A percentile compares a stretch with the other conserved stretches of the same genome.
phyloP scores from a whole-genome alignment of 1,140 invertebrate genomes.

The Lucilia sericata region DNA sequence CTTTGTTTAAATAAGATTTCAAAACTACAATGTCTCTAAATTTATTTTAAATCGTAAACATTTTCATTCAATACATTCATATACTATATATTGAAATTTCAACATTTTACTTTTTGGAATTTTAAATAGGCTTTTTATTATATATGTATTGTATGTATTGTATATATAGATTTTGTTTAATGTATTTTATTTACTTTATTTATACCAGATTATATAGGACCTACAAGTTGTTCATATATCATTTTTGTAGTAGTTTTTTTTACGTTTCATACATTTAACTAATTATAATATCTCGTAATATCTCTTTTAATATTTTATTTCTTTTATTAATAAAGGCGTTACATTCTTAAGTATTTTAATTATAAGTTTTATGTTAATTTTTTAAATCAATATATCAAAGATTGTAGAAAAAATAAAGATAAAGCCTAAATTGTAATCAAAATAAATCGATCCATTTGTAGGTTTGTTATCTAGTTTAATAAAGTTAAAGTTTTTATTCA shows the following conservation, averaged over 20 bases:
- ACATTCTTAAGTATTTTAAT: not conserved
- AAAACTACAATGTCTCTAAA: constrained; percentile 28
- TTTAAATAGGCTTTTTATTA: constrained; percentile 6
- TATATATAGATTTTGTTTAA: not conserved
- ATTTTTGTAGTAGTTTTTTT: not conserved
- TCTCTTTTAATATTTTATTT: not conserved
- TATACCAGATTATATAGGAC: constrained; percentile 11
- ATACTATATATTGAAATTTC: not conserved
- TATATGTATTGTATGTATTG: not conserved
- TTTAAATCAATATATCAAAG: not conserved
- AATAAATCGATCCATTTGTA: not conserved
- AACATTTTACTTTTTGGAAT: not conserved
- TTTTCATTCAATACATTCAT: constrained; percentile 30
- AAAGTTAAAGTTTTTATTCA: too few species aligned
- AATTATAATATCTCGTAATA: too few species aligned
- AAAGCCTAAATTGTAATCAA: not conserved
- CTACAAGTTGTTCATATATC: not conserved
- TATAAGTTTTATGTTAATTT: not conserved
- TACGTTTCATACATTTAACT: not conserved
- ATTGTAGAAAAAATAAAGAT: not conserved
- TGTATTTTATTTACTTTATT: not conserved
- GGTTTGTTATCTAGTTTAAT: too few species aligned
- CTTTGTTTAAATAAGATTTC: constrained; percentile 22
- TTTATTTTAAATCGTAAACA: not conserved
- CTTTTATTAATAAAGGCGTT: constrained; percentile 4